A percentile compares a stretch with the other conserved stretches of the same genome.
Conservation (phyloP, 2,113 vertebrate species). For the Hiodon alosoides region DNA sequence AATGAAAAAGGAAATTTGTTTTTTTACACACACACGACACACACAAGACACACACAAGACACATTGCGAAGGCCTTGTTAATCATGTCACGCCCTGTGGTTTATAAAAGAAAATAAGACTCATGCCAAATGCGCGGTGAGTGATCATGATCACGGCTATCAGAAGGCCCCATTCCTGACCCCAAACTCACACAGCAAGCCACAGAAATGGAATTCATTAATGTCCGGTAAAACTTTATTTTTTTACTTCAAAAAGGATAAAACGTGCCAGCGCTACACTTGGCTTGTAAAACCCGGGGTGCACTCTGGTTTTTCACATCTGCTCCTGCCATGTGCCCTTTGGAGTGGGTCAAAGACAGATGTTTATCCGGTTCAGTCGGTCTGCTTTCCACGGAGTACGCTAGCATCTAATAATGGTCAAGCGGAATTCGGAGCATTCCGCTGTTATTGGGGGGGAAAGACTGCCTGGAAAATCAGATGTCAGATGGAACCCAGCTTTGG, state of each 20-base stretch:
- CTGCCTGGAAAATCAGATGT: not conserved
- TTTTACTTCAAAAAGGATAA: conserved; percentile 54
- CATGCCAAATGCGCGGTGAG: not conserved
- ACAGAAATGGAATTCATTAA: conserved; percentile 16
- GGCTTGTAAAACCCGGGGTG: conserved; percentile 36
- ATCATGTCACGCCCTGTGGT: not conserved
- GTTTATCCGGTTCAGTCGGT: conserved; percentile 13
- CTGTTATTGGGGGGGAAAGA: not conserved
- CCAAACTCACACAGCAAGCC: not conserved
- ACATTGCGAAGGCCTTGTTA: not conserved
- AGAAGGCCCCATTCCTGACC: not conserved
- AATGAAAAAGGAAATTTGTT: no score
- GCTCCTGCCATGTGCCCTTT: conserved; percentile 13
- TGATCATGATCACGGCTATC: not conserved
- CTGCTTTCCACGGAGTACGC: conserved; percentile 8
- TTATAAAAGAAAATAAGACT: not conserved
- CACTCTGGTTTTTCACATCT: conserved; percentile 11
- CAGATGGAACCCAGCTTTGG: not conserved
- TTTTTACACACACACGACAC: no score
- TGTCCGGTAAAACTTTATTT: conserved; percentile 39
- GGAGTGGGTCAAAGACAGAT: conserved; percentile 2
- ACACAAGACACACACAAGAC: not conserved
- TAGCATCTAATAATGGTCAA: conserved; percentile 22
- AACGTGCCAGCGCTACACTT: conserved; percentile 33
- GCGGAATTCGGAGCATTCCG: conserved; percentile 15